A percentile compares a stretch with the other conserved stretches of the same genome.
phyloP scores from a whole-genome alignment of 2,888 invertebrate genomes.

The Volucella bombylans region DNA sequence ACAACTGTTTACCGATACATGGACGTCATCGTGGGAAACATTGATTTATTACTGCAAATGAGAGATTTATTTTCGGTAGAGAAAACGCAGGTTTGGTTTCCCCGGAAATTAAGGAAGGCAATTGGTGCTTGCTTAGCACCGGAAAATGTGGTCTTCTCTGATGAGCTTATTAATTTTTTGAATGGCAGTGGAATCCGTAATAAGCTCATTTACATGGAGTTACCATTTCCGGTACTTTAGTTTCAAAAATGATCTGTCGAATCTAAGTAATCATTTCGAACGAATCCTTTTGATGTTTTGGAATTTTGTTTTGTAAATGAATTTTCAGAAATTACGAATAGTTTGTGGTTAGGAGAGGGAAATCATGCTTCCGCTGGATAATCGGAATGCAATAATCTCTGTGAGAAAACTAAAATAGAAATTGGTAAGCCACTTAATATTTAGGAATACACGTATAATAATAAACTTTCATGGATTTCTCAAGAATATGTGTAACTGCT shows the following conservation, averaged over 20 bases:
- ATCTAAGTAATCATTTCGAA: not conserved
- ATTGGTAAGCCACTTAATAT: too few relatives aligned
- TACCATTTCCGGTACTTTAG: conserved; percentile 38
- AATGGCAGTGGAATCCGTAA: conserved; percentile 36
- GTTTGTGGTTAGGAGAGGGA: not conserved
- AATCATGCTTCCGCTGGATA: conserved; percentile 1
- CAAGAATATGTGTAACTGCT: too few relatives aligned
- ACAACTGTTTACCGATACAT: conserved; percentile 45
- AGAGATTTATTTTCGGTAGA: conserved; percentile 65
- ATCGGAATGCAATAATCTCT: too few relatives aligned
- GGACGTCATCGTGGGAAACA: conserved; percentile 63
- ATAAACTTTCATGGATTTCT: too few relatives aligned
- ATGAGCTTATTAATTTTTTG: conserved; percentile 55
- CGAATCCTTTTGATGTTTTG: conserved; percentile 33
- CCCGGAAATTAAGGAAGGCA: conserved; percentile 52
- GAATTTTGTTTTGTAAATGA: conserved; percentile 1
- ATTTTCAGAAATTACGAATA: not conserved
- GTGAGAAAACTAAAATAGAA: not conserved
- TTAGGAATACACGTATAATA: too few relatives aligned
- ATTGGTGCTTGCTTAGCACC: conserved; percentile 32
- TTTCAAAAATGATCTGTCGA: not conserved
- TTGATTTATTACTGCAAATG: conserved; percentile 72
- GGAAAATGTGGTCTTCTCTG: conserved; percentile 42
- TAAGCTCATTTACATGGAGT: conserved; percentile 52
- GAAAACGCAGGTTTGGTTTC: conserved; percentile 47